Conservation (phyloP, 2,113 vertebrate genomes). For the Tragelaphus scriptus region DNA sequence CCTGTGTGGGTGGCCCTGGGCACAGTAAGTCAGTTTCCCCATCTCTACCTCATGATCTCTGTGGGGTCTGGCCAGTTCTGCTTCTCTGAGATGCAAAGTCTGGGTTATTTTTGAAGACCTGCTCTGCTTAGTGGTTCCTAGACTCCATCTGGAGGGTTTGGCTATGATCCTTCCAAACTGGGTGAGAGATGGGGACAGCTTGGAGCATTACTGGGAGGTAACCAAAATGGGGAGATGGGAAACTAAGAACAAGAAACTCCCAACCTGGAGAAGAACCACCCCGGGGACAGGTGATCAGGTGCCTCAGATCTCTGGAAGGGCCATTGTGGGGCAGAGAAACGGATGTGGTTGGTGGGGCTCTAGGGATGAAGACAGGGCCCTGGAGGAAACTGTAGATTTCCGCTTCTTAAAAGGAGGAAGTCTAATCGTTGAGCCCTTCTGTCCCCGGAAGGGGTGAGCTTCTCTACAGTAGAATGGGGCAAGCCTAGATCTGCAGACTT, state of each 20-base stretch:
- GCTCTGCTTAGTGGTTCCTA: neutral
- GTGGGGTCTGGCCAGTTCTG: neutral
- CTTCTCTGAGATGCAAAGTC: neutral
- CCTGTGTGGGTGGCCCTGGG: neutral
- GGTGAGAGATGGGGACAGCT: neutral
- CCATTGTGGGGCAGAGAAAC: neutral
- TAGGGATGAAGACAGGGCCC: neutral
- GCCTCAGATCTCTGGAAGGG: neutral
- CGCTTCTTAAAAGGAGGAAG: neutral
- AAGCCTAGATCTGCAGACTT: neutral
- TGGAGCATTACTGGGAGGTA: neutral
- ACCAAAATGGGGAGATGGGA: neutral
- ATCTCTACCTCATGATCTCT: neutral
- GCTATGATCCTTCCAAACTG: too few species aligned
- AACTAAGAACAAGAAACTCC: neutral
- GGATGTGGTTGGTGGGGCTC: neutral
- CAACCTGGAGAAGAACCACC: neutral
- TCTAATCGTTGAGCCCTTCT: neutral
- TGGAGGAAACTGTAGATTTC: neutral
- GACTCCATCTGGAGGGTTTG: neutral
- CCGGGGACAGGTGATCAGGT: neutral
- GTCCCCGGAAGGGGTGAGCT: neutral
- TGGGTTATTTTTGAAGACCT: neutral
- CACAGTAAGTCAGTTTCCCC: conserved; percentile 3
- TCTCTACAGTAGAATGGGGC: neutral